These are phyloP conservation scores for Drosophila ambigua DNA, from an alignment of 1,140 invertebrate species.

Conservation along the genomic window DNA sequence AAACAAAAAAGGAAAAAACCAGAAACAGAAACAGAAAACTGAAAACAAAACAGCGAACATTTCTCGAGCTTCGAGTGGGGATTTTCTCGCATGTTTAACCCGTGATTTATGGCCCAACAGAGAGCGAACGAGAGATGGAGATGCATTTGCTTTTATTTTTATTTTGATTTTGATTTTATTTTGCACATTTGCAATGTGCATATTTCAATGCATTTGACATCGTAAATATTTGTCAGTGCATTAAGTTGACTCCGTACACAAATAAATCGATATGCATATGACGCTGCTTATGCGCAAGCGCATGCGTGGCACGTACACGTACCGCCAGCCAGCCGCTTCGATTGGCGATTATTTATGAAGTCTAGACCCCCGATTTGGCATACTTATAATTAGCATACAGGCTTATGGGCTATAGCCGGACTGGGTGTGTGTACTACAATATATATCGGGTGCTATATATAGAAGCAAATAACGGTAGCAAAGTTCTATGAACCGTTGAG, in stretches of 20 bases:
- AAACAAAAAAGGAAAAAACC: neutral
- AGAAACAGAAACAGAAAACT: slow-evolving; percentile 9
- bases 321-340: slow-evolving; percentile 7
- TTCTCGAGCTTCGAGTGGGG: slow-evolving; percentile 29
- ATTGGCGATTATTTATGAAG: slow-evolving; percentile 69
- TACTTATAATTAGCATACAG: slow-evolving; percentile 68
- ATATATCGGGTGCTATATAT: slow-evolving; percentile 44
- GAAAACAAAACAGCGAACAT: slow-evolving; percentile 34
- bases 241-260: slow-evolving; percentile 35
- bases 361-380: slow-evolving; percentile 75
- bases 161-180: too few relatives aligned
- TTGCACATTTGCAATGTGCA: slow-evolving; percentile 69
- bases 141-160: slow-evolving; percentile 24
- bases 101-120: slow-evolving; percentile 66
- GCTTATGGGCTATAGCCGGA: neutral
- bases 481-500: slow-evolving; percentile 63
- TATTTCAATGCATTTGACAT: slow-evolving; percentile 76
- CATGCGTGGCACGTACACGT: slow-evolving; percentile 65
- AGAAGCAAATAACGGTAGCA: slow-evolving; percentile 56
- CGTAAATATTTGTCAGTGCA: slow-evolving; percentile 76
- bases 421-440: neutral
- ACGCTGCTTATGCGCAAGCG: slow-evolving; percentile 10
- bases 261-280: slow-evolving; percentile 23
- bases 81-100: slow-evolving; percentile 58
- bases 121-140: slow-evolving; percentile 17